phyloP scores from a whole-genome alignment of 2,888 invertebrate species.

The Andrena bicolor region DNA sequence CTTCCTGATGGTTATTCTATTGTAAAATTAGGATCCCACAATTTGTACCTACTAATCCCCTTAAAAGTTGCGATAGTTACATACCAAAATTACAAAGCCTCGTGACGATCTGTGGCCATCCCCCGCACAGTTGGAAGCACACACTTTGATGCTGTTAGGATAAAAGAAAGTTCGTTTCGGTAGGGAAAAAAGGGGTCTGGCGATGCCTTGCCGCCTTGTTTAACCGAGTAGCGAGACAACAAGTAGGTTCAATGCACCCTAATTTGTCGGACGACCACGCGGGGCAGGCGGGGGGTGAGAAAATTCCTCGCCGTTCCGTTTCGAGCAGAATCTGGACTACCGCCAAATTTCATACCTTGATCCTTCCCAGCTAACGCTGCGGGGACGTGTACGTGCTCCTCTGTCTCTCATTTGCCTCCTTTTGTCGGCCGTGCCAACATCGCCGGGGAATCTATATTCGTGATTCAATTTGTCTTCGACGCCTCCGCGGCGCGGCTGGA shows the following conservation, averaged over 20 bases:
- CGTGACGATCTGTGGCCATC: too few species aligned
- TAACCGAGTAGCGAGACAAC: constrained; percentile 7
- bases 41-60: too few species aligned
- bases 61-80: too few species aligned
- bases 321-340: constrained; percentile 33
- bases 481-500: constrained; percentile 42
- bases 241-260: constrained; percentile 11
- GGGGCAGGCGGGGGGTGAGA: not conserved
- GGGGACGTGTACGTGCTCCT: constrained; percentile 28
- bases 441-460: constrained; percentile 57
- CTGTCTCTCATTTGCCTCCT: constrained; percentile 50
- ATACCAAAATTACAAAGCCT: too few species aligned
- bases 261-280: constrained; percentile 30
- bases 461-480: constrained; percentile 63
- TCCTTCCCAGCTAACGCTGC: constrained; percentile 32
- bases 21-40: too few species aligned
- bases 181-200: not conserved
- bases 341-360: constrained; percentile 53
- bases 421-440: constrained; percentile 37
- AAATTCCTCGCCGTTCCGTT: constrained; percentile 20
- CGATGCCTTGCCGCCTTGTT: not conserved
- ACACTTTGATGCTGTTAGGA: not conserved
- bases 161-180: not conserved
- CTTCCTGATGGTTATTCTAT: too few species aligned
- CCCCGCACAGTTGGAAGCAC: too few species aligned